These are phyloP conservation scores for Patella ulyssiponensis DNA, from an alignment of 2,888 invertebrate genomes.

Conservation along the genomic window DNA sequence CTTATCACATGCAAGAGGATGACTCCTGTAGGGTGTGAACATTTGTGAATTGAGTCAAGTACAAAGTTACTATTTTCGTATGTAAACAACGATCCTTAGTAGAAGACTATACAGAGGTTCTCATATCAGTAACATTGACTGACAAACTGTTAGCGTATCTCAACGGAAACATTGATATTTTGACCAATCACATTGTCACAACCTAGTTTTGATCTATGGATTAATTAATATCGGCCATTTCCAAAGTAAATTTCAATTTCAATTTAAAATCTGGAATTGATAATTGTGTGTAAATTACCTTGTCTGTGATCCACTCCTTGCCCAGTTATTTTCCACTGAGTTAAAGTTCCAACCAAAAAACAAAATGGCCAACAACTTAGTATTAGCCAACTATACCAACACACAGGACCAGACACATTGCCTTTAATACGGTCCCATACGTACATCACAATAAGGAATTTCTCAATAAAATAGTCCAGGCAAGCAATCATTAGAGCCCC, in stretches of 20 bases:
- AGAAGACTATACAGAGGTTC: too few species aligned
- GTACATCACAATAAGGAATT: conserved; percentile 80
- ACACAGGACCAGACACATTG: conserved; percentile 74
- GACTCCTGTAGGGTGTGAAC: too few species aligned
- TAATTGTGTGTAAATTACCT: conserved; percentile 57
- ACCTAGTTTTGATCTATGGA: neutral
- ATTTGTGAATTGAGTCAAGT: too few species aligned
- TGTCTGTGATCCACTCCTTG: conserved; percentile 74
- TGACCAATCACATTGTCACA: neutral
- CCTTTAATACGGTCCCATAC: conserved; percentile 80
- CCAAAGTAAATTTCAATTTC: neutral
- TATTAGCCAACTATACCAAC: conserved; percentile 83
- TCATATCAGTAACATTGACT: too few species aligned
- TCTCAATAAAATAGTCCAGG: conserved; percentile 84
- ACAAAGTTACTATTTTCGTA: too few species aligned
- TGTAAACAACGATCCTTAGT: too few species aligned
- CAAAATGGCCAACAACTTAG: conserved; percentile 83
- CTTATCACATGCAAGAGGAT: too few species aligned
- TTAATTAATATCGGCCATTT: neutral
- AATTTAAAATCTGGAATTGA: neutral
- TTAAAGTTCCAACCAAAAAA: conserved; percentile 79
- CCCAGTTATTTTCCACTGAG: conserved; percentile 82
- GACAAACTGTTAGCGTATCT: too few species aligned
- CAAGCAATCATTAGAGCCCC: conserved; percentile 81
- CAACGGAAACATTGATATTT: neutral